Conservation (phyloP, 2,797 vertebrate species). For the Varecia variegata region DNA sequence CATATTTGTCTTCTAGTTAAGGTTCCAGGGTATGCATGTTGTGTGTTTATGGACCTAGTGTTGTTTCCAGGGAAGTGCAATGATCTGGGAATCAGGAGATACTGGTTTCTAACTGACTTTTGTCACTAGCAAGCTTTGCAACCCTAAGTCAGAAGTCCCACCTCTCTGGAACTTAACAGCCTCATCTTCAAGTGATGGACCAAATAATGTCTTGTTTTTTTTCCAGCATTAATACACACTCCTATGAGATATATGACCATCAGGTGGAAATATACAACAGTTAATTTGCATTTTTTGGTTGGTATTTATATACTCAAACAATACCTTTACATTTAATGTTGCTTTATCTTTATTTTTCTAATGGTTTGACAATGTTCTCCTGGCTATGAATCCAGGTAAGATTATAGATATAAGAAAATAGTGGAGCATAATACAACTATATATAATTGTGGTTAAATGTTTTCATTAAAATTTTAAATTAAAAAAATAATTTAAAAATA, state of each 20-base stretch:
- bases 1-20: not conserved
- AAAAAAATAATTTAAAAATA: not conserved
- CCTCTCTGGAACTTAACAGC: not conserved
- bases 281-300: not conserved
- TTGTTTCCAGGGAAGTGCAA: rapidly evolving
- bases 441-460: not conserved
- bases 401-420: slow-evolving; percentile 13
- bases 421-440: not conserved
- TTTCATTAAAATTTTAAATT: slow-evolving; percentile 23
- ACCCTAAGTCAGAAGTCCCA: not conserved
- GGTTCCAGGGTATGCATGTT: not conserved
- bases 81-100: not conserved
- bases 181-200: not conserved
- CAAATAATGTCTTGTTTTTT: not conserved
- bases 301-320: not conserved
- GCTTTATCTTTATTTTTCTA: not conserved
- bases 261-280: not conserved
- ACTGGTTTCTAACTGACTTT: not conserved
- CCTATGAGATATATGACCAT: not conserved
- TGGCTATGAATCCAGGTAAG: not conserved
- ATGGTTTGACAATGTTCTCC: not conserved
- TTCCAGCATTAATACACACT: not conserved
- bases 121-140: not conserved
- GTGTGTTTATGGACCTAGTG: not conserved
- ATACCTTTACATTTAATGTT: not conserved